Evolutionary conservation across 2,113 vertebrate species (phyloP), one percentile per base, ranked within the genome.

Genomic region (Anoura caudifer): DNA sequence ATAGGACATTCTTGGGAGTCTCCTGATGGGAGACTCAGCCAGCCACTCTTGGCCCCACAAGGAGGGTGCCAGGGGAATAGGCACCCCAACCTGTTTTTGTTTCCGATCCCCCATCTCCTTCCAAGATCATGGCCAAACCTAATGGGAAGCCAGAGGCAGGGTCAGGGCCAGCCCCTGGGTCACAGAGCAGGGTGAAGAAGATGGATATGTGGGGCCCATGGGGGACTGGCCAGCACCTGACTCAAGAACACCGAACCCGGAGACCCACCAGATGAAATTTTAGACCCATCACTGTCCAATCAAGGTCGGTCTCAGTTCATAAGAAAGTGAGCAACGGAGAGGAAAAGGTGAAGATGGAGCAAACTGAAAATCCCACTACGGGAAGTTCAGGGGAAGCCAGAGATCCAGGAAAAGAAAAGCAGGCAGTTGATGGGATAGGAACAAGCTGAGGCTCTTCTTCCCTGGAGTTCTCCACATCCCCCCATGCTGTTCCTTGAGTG

Each of bases 151-250:
- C 50, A 47, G 16, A 59, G 45, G 20, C 43, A 28, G 69, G 7
- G 16, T 20, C 47, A 33, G 8, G 43, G 1, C 28, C 31, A 54
- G 81, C 6, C 19, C 45, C 45, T 28, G 24, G 83, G 76, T 5
- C 54, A 20, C 6, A 1, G 20, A n/a, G 16, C 28, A 24, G 17
- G 9, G 22, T 31, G 17, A 19, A 31, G 17, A 77, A 67, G 31
- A 7, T 33, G 3, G 36, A 12, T 15, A 45, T 22, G 2, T 3
- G 8, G 36, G 7, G 36, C 10, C 36, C 3, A 4, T 26, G n/a
- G 26, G 26, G 45, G 17, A 43, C 67, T 77, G 26, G 11, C 20
- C 50, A 33, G 38, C 22, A 4, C 20, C 43, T 33, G 59, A 26
- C 22, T 41, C 45, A 24, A 11, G 26, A 28, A 33, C 15, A 5